phyloP scores from a whole-genome alignment of 2,797 vertebrate species.

The Chromobotia macracanthus region DNA sequence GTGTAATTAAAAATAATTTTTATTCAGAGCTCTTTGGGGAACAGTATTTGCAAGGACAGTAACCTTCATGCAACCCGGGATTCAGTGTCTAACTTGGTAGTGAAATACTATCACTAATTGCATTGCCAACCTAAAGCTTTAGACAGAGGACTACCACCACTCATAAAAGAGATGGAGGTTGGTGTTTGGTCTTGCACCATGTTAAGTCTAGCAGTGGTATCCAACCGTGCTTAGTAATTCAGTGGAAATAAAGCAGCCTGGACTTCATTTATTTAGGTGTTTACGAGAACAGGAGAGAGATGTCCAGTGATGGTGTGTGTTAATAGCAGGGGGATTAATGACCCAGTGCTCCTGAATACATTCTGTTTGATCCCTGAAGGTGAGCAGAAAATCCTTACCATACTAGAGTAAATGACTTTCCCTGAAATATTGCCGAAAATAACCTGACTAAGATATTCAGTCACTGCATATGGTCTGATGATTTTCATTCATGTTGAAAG shows the following conservation, averaged over 20 bases:
- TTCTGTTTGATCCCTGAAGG: constrained; percentile 38
- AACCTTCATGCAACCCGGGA: neutral
- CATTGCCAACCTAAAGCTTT: neutral
- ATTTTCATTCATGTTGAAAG: constrained; percentile 17
- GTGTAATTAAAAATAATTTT: too few relatives aligned
- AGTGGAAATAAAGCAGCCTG: constrained; percentile 35
- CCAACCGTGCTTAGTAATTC: constrained; percentile 41
- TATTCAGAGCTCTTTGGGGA: neutral
- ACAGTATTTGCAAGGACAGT: neutral
- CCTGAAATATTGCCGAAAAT: constrained; percentile 32
- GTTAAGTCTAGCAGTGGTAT: constrained; percentile 22
- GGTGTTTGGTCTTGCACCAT: neutral
- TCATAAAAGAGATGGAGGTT: neutral
- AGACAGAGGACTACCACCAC: neutral
- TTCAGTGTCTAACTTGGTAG: neutral
- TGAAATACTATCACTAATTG: neutral
- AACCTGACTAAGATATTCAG: constrained; percentile 23
- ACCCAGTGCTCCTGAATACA: constrained; percentile 26
- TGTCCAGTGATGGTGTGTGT: constrained; percentile 37
- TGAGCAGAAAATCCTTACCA: constrained; percentile 32
- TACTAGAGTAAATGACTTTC: constrained; percentile 36
- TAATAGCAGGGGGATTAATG: constrained; percentile 52
- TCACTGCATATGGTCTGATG: constrained; percentile 10
- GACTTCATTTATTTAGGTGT: constrained; percentile 53
- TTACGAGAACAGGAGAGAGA: constrained; percentile 18